Evolutionary conservation across 2,113 vertebrate genomes (phyloP).

Genomic region (Eupsittula cactorum): DNA sequence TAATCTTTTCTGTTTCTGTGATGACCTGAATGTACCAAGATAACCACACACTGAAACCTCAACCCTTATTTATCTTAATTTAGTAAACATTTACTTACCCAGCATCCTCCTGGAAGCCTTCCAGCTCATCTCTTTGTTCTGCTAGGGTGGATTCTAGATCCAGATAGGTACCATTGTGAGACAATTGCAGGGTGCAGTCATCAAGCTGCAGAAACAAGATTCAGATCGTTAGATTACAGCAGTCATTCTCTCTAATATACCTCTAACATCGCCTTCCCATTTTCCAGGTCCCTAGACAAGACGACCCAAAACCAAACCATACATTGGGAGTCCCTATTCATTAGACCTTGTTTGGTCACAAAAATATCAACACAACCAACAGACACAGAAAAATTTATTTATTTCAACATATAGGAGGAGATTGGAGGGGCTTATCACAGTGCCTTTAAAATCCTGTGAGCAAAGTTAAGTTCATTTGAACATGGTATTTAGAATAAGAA

Average conservation of each 20-base stretch:
- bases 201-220: slow-evolving; percentile 83
- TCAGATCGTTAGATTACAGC: not conserved
- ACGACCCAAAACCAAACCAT: not conserved
- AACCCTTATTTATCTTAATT: not conserved
- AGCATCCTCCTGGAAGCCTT: slow-evolving; percentile 94
- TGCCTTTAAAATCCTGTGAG: not conserved
- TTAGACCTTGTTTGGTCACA: not conserved
- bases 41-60: not conserved
- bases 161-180: slow-evolving; percentile 94
- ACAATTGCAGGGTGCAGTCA: slow-evolving; percentile 93
- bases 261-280: not conserved
- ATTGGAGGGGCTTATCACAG: not conserved
- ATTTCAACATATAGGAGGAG: not conserved
- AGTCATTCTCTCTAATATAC: not conserved
- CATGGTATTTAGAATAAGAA: not conserved
- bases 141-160: slow-evolving; percentile 94
- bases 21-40: not conserved
- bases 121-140: slow-evolving; percentile 92
- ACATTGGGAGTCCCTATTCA: not conserved
- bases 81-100: slow-evolving; percentile 82
- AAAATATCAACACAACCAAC: not conserved
- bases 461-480: not conserved
- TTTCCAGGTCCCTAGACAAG: not conserved
- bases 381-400: not conserved
- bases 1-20: not conserved